Evolutionary conservation across 2,888 invertebrate species (phyloP).

Genomic region (Sicus ferrugineus): DNA sequence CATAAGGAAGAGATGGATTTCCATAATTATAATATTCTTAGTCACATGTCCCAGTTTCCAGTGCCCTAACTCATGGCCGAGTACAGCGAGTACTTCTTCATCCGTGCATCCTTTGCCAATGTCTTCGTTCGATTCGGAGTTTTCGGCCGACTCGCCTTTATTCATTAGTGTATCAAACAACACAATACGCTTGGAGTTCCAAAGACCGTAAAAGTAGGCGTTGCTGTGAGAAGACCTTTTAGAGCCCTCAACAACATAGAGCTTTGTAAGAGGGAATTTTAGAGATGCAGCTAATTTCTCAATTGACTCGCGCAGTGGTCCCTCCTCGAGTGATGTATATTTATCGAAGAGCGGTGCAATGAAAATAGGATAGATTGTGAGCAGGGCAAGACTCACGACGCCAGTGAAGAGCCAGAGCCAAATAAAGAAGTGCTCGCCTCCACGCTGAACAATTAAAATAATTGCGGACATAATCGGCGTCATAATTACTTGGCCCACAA

Average conservation of each 20-base stretch:
- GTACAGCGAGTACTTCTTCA: slow-evolving; percentile 91
- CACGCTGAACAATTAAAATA: slow-evolving; percentile 83
- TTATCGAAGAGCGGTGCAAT: slow-evolving; percentile 99
- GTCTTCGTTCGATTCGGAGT: slow-evolving; percentile 55
- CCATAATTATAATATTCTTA: slow-evolving; percentile 83
- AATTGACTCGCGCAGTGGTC: slow-evolving; percentile 84
- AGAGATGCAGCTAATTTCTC: slow-evolving; percentile 86
- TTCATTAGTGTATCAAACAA: slow-evolving; percentile 94
- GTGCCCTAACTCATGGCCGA: slow-evolving; percentile 97
- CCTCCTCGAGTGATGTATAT: slow-evolving; percentile 94
- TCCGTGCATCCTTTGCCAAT: slow-evolving; percentile 78
- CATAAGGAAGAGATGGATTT: slow-evolving; percentile 75
- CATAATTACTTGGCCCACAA: slow-evolving; percentile 78
- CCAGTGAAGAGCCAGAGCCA: slow-evolving; percentile 96
- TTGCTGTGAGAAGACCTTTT: slow-evolving; percentile 97
- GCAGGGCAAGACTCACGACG: slow-evolving; percentile 78
- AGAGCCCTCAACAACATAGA: slow-evolving; percentile 97
- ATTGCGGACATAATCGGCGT: slow-evolving; percentile 82
- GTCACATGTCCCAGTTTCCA: slow-evolving; percentile 93
- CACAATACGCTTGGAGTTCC: slow-evolving; percentile 96
- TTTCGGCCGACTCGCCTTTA: slow-evolving; percentile 67
- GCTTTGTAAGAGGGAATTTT: slow-evolving; percentile 89
- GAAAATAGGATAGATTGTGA: slow-evolving; percentile 92
- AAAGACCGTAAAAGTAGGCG: slow-evolving; percentile 97
- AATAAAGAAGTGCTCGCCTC: slow-evolving; percentile 94